These are phyloP conservation scores for Beris morrisii DNA, from an alignment of 2,888 invertebrate genomes.

Conservation along the genomic window DNA sequence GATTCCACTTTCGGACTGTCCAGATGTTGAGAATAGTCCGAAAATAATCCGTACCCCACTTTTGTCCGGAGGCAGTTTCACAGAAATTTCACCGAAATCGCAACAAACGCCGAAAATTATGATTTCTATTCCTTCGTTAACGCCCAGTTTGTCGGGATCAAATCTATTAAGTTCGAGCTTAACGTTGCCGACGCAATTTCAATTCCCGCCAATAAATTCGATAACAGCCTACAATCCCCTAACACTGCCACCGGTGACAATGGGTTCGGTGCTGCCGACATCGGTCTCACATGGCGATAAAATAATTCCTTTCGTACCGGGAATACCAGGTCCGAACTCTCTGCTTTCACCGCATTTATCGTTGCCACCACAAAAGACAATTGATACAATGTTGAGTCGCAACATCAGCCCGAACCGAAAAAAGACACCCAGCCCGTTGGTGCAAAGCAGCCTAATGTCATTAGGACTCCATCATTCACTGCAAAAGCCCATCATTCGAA, in stretches of 20 bases:
- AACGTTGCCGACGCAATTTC: constrained; percentile 56
- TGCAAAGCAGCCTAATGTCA: constrained; percentile 27
- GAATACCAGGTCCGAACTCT: constrained; percentile 81
- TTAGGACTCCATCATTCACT: constrained; percentile 8
- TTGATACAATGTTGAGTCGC: constrained; percentile 39
- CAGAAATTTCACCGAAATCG: constrained; percentile 55
- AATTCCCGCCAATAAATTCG: constrained; percentile 68
- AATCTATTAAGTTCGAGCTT: constrained; percentile 37
- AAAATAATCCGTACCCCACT: constrained; percentile 79
- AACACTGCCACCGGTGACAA: constrained; percentile 63
- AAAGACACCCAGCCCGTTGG: constrained; percentile 48
- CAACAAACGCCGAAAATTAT: constrained; percentile 58
- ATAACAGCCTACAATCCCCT: constrained; percentile 72
- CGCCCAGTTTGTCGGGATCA: constrained; percentile 60
- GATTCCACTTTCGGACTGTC: constrained; percentile 65
- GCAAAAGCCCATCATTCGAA: constrained; percentile 29
- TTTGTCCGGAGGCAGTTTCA: constrained; percentile 81
- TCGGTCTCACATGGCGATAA: constrained; percentile 68
- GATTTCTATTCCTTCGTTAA: constrained; percentile 61
- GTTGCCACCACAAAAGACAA: constrained; percentile 39
- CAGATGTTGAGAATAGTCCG: constrained; percentile 67
- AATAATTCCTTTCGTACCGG: constrained; percentile 82
- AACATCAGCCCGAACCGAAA: constrained; percentile 50
- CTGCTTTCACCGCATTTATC: constrained; percentile 54
- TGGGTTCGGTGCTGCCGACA: constrained; percentile 50